These are phyloP conservation scores for Bembecia ichneumoniformis DNA, from an alignment of 2,888 invertebrate species.

Conservation along the genomic window DNA sequence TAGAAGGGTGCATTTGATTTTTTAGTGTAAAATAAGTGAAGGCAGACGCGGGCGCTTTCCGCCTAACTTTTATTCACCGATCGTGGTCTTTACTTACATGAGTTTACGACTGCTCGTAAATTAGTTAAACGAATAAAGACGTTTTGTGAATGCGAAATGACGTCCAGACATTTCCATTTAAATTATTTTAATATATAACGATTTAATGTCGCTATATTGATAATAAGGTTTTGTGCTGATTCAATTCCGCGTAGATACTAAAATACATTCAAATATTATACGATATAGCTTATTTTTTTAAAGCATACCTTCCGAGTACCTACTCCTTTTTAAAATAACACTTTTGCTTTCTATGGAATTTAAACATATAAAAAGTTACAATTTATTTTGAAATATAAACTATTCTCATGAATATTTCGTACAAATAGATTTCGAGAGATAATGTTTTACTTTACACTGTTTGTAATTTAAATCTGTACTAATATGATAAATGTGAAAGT, in stretches of 20 bases:
- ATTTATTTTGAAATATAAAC: too few relatives aligned
- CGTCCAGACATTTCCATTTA: slow-evolving; percentile 55
- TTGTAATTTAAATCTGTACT: too few relatives aligned
- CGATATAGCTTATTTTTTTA: too few relatives aligned
- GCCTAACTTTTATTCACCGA: slow-evolving; percentile 57
- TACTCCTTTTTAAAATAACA: too few relatives aligned
- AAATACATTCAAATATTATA: too few relatives aligned
- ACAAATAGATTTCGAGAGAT: too few relatives aligned
- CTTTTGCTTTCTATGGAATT: too few relatives aligned
- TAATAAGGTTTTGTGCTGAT: slow-evolving; percentile 51
- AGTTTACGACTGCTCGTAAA: slow-evolving; percentile 60
- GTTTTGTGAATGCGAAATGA: slow-evolving; percentile 50
- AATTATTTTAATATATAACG: slow-evolving; percentile 55
- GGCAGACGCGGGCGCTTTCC: slow-evolving; percentile 38
- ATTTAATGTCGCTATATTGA: slow-evolving; percentile 36
- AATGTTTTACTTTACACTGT: too few relatives aligned
- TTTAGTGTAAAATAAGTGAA: slow-evolving; percentile 33
- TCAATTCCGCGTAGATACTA: slow-evolving; percentile 31
- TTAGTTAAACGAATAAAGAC: slow-evolving; percentile 57
- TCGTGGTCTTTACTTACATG: slow-evolving; percentile 42
- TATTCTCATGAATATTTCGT: too few relatives aligned
- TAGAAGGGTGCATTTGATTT: slow-evolving; percentile 25
- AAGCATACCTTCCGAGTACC: too few relatives aligned
- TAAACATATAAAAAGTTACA: too few relatives aligned
- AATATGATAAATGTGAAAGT: too few relatives aligned